Percentiles rank a stretch among this genome's conserved stretches.
These are phyloP conservation scores for Hoplostethus atlanticus DNA, from an alignment of 2,797 vertebrate genomes.

Conservation along the genomic window DNA sequence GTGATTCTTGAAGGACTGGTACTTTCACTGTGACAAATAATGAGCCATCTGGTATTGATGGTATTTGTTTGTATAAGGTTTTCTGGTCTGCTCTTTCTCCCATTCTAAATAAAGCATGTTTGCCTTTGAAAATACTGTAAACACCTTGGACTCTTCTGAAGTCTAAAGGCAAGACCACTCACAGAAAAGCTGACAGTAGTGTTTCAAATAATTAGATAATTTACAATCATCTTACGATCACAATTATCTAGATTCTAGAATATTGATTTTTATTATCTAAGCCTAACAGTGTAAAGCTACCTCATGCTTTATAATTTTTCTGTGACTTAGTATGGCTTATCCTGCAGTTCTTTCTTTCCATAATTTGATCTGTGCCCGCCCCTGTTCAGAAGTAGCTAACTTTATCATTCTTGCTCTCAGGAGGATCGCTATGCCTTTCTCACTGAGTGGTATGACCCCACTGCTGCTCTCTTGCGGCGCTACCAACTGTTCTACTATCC, in stretches of 20 bases:
- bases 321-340: background rate
- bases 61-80: too few relatives aligned
- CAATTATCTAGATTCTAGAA: background rate
- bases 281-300: background rate
- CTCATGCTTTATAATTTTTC: background rate
- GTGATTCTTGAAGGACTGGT: too few relatives aligned
- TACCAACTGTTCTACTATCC: constrained; percentile 95
- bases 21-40: too few relatives aligned
- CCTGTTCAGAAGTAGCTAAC: background rate
- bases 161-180: too few relatives aligned
- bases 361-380: background rate
- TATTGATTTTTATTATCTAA: background rate
- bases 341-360: background rate
- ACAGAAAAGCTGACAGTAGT: too few relatives aligned
- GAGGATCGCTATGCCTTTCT: constrained; percentile 93
- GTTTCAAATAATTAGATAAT: too few relatives aligned
- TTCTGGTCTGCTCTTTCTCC: too few relatives aligned
- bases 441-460: constrained; percentile 94
- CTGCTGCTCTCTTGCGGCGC: constrained; percentile 89
- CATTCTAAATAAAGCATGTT: too few relatives aligned
- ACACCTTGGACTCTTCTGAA: too few relatives aligned
- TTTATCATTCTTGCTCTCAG: constrained; percentile 65
- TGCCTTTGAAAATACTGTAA: too few relatives aligned
- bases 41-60: too few relatives aligned
- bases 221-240: too few relatives aligned